A percentile compares a stretch with the other conserved stretches of the same genome.
Evolutionary conservation across 1,140 invertebrate species (phyloP).

Genomic region (Bemisia tabaci): DNA sequence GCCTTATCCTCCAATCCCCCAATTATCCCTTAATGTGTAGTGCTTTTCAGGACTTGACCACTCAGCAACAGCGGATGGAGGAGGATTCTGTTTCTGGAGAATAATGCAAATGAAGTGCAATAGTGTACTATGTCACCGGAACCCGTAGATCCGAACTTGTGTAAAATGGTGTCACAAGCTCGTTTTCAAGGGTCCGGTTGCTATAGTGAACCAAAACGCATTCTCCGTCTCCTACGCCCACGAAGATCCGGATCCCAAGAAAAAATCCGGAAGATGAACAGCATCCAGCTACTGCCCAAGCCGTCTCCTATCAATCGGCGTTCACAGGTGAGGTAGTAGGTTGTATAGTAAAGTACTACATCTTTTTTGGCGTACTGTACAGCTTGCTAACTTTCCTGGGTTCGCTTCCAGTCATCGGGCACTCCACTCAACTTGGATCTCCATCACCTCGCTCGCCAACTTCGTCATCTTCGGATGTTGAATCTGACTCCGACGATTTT

Average conservation of each 20-base stretch:
- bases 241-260: not conserved
- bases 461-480: not conserved
- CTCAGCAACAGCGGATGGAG: not conserved
- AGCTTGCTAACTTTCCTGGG: conserved; percentile 58
- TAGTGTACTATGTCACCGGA: conserved; percentile 11
- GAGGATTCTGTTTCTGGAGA: not conserved
- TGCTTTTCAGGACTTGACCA: no score
- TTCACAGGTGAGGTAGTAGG: conserved; percentile 56
- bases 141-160: conserved; percentile 40
- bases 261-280: not conserved
- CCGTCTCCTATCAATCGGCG: conserved; percentile 15
- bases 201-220: not conserved
- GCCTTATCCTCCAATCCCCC: no score
- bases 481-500: no score
- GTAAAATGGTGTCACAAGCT: conserved; percentile 30
- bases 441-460: not conserved
- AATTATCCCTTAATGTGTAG: no score
- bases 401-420: not conserved
- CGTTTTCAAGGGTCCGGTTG: conserved; percentile 30
- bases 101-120: not conserved
- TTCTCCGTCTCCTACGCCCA: not conserved
- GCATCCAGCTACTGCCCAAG: no score
- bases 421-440: not conserved
- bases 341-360: conserved; percentile 60
- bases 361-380: conserved; percentile 50